Evolutionary conservation across 2,113 vertebrate genomes (phyloP).

Genomic region (Cyprinodon tularosa): DNA sequence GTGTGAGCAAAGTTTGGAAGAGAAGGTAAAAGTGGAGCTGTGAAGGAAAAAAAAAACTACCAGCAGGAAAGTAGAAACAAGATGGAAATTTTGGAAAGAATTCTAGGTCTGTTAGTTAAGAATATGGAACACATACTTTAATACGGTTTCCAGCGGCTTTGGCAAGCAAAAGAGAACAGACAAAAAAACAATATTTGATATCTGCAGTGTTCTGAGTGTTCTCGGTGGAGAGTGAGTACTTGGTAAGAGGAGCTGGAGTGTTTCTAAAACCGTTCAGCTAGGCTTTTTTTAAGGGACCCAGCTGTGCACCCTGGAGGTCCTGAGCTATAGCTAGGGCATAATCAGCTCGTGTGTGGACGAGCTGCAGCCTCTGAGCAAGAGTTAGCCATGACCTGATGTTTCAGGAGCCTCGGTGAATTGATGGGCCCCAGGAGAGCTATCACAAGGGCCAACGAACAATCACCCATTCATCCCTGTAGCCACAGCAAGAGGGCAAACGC

Average conservation of each 20-base stretch:
- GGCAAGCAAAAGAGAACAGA: constrained; percentile 68
- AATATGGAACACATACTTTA: constrained; percentile 66
- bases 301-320: constrained; percentile 76
- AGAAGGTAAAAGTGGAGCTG: constrained; percentile 42
- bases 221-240: constrained; percentile 43
- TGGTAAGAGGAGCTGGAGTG: constrained; percentile 73
- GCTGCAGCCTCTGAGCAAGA: constrained; percentile 50
- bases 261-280: constrained; percentile 70
- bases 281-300: constrained; percentile 73
- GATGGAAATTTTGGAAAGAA: constrained; percentile 74
- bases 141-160: constrained; percentile 75
- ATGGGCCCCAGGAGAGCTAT: constrained; percentile 73
- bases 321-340: constrained; percentile 58
- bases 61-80: constrained; percentile 41
- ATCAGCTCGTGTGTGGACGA: constrained; percentile 48
- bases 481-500: constrained; percentile 41
- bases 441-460: constrained; percentile 65
- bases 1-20: constrained; percentile 64
- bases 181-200: constrained; percentile 70
- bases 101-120: constrained; percentile 62
- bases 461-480: constrained; percentile 72
- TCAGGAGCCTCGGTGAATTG: constrained; percentile 69
- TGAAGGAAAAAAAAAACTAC: constrained; percentile 22
- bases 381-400: constrained; percentile 74
- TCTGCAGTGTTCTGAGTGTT: constrained; percentile 41